Base-by-base conservation (phyloP, 1,140 invertebrate species). In the Mizuhopecten yessoensis region DNA sequence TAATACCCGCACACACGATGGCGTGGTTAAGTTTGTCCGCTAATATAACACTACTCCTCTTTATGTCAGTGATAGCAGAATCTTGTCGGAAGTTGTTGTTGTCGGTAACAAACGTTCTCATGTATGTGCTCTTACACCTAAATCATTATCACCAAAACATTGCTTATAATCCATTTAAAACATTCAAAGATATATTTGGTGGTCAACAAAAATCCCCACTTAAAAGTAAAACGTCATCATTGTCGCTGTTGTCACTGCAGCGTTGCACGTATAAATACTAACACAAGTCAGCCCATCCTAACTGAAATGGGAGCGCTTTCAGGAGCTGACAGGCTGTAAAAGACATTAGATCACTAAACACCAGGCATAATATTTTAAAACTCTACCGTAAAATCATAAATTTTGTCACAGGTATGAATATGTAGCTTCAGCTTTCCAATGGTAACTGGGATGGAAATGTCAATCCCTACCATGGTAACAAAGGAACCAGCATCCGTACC, bases 41-140 rank as follows among this genome's bases (percentile, higher is more conserved):
- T n/a, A n/a, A n/a, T n/a, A n/a, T 75, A 5, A 29, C 57, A 75
- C 57, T 75, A 75, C 57, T 75, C 29, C 57, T 29, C 23, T 29
- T 75, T n/a, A n/a, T 75, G 57, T 75, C 57, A 75, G 57, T 75
- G 57, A 75, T 29, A 75, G n/a, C 11, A 75, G 57, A 75, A 75
- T 75, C 3, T 75, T 29, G 57, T 75, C 57, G 57, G 57, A 75
- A 75, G 57, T 75, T 75, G 57, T 29, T 75, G 57, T 75, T 75
- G 57, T 11, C 57, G 57, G 57, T 29, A 75, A 7, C 23, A n/a
- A 29, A 75, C 29, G n/a, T 75, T 75, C 11, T 1, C 3, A 5
- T 75, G 29, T 5, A 11, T 75, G 57, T 75, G 13, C 36, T 13
- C 5, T 13, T 29, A 75, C 57, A 75, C 57, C 57, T 75, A n/a